Conservation (phyloP, 2,888 invertebrate genomes). For the Drosophila kambysellisi region DNA sequence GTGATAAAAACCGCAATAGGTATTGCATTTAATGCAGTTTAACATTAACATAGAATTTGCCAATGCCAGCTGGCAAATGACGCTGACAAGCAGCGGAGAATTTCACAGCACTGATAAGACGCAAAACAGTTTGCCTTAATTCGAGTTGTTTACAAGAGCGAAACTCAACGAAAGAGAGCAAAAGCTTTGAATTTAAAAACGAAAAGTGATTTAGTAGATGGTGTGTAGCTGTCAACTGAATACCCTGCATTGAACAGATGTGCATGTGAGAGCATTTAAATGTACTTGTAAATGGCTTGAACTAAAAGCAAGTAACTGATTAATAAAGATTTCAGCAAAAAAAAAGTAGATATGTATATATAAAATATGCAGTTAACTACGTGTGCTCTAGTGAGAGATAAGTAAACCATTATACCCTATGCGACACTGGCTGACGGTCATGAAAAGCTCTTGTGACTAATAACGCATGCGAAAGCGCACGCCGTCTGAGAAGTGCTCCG, state of each 20-base stretch:
- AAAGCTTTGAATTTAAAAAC: conserved; percentile 24
- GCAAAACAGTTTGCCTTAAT: conserved; percentile 32
- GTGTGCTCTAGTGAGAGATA: not conserved
- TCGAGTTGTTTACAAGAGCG: conserved; percentile 67
- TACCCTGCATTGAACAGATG: conserved; percentile 29
- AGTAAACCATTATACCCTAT: conserved; percentile 3
- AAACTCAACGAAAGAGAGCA: conserved; percentile 19
- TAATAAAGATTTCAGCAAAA: not conserved
- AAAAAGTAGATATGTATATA: not conserved
- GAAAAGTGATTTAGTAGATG: conserved; percentile 9
- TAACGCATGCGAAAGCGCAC: conserved; percentile 59
- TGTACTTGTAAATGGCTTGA: not conserved
- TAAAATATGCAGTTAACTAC: not conserved
- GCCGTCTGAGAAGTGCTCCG: conserved; percentile 83
- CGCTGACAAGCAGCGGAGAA: conserved; percentile 37
- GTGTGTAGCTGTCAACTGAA: not conserved
- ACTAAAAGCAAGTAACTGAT: not conserved
- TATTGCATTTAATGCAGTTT: conserved; percentile 24
- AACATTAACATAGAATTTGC: conserved; percentile 33
- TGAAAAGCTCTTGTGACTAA: conserved; percentile 53
- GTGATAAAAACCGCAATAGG: conserved; percentile 17
- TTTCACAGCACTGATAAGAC: conserved; percentile 49
- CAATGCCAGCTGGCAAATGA: conserved; percentile 35
- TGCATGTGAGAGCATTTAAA: not conserved
- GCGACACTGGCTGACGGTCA: not conserved